Evolutionary conservation across 2,888 invertebrate genomes (phyloP), one percentile per base, ranked within the genome.

Genomic region (Atethmia centrago): DNA sequence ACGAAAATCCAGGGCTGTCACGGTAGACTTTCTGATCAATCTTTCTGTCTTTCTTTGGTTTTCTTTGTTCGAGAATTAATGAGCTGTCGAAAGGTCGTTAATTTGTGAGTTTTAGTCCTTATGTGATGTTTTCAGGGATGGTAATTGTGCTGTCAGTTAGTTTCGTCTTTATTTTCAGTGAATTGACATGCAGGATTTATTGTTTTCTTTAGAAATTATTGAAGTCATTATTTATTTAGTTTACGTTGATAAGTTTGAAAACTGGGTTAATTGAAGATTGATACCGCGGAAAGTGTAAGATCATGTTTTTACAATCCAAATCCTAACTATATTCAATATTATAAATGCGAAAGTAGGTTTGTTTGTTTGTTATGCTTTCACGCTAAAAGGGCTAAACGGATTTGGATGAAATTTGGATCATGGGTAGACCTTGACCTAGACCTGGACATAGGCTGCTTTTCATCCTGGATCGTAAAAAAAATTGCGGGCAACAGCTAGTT

Each of bases 1-100:
- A 80, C 79, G 91, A 91, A 85, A 86, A 71, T 71, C 81, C 88
- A 91, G 91, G 93, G 92, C 67, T 92, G 90, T 71, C 87, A 71
- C 25, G 49, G 40, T 71, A 53, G 74, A 58, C 9, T 71, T 65
- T 66, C 55, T 65, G 65, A 84, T 85, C 84, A 77, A 71, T 81
- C 80, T 81, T 80, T 7, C 65, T 62, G 74, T 64, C 74, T 56
- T 68, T 59, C 74, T 55, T 74, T 66, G 40, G 31, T 49, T 63
- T 73, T 80, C 84, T 81, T 82, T 83, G 82, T 82, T 75, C 55
- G 28, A 9, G 14, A 59, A 71, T 80, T 80, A 78, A 80, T 85
- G 77, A 51, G 62, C 49, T 78, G 86, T 40, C 28, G 78, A 79
- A 53, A 72, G 70, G n/a, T 14, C n/a, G 59, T 71, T 74, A 70